A percentile compares a stretch with the other conserved stretches of the same genome.
Conservation (phyloP, 2,888 invertebrate species). For the Coelopa pilipes region DNA sequence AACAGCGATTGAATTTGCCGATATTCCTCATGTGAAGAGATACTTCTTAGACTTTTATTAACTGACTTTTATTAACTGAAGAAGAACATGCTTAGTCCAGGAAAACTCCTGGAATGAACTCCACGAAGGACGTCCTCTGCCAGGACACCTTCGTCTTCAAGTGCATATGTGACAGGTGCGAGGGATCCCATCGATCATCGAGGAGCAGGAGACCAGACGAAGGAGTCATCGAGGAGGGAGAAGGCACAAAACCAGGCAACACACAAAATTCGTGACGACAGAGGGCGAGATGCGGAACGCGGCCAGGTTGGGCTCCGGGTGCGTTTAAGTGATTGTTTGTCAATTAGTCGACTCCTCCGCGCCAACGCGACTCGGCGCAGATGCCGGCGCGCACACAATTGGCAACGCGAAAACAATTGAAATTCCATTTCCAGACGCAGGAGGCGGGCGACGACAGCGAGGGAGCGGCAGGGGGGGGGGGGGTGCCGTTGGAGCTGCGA, state of each 20-base stretch:
- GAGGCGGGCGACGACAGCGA: background rate
- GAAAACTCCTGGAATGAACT: too few species aligned
- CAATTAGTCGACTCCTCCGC: conserved; percentile 49
- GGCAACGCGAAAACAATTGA: conserved; percentile 34
- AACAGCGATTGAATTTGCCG: too few species aligned
- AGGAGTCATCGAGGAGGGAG: background rate
- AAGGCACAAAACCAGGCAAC: background rate
- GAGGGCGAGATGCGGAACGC: background rate
- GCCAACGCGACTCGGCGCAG: conserved; percentile 36
- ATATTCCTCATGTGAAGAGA: too few species aligned
- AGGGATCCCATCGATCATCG: too few species aligned
- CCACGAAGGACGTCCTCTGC: too few species aligned
- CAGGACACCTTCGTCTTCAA: too few species aligned
- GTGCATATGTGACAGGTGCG: too few species aligned
- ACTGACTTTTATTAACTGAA: too few species aligned
- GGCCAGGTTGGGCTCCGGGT: conserved; percentile 8
- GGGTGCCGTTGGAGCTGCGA: background rate
- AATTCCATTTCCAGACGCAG: conserved; percentile 7
- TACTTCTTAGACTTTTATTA: too few species aligned
- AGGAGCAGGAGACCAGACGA: too few species aligned
- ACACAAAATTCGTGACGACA: background rate
- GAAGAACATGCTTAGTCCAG: too few species aligned
- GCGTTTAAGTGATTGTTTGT: conserved; percentile 51
- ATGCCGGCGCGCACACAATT: conserved; percentile 27
- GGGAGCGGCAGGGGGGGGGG: too few species aligned